Evolutionary conservation across 2,113 vertebrate species (phyloP).

Genomic region (Riparia riparia): DNA sequence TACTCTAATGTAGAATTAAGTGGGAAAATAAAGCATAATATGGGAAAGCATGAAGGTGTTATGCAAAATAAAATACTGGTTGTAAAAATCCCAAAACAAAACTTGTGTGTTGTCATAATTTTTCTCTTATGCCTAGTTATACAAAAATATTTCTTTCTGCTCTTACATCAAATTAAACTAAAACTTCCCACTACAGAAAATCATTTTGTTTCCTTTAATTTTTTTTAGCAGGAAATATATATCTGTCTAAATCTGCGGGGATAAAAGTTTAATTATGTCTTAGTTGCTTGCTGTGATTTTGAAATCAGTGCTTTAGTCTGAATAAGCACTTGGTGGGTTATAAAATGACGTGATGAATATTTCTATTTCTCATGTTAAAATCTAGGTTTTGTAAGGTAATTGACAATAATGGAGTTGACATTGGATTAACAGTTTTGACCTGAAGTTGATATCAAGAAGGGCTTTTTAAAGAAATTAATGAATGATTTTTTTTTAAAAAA

Average conservation of each 20-base stretch:
- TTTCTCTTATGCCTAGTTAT: slow-evolving; percentile 12
- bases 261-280: slow-evolving; percentile 80
- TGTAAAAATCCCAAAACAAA: slow-evolving; percentile 36
- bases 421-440: slow-evolving; percentile 71
- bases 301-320: slow-evolving; percentile 75
- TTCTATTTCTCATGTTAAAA: slow-evolving; percentile 71
- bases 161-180: slow-evolving; percentile 63
- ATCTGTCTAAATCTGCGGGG: slow-evolving; percentile 66
- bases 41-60: slow-evolving; percentile 12
- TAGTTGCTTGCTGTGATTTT: slow-evolving; percentile 79
- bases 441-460: slow-evolving; percentile 44
- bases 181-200: slow-evolving; percentile 40
- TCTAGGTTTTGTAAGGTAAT: slow-evolving; percentile 71
- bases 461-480: slow-evolving; percentile 56
- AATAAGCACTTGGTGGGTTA: slow-evolving; percentile 72
- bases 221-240: not conserved
- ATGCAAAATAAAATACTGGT: slow-evolving; percentile 33
- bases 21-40: not conserved
- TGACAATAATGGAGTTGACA: slow-evolving; percentile 73
- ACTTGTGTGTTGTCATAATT: slow-evolving; percentile 29
- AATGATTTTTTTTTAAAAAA: not conserved
- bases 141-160: not conserved
- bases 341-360: slow-evolving; percentile 71
- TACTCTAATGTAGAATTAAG: slow-evolving; percentile 61
- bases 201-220: not conserved